Evolutionary conservation across 2,888 invertebrate genomes (phyloP).

Genomic region (Calliopum simillimum): DNA sequence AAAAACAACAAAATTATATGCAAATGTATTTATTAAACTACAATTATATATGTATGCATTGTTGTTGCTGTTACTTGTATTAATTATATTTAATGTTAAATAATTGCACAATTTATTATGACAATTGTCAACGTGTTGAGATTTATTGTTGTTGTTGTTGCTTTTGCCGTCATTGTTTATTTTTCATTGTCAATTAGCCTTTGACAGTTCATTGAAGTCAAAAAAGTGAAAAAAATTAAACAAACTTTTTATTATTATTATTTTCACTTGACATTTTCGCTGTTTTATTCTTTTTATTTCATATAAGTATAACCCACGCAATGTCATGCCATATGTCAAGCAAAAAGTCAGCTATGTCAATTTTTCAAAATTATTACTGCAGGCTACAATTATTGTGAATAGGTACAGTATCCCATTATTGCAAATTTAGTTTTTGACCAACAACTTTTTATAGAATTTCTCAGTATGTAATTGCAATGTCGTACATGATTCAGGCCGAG

Average conservation of each 20-base stretch:
- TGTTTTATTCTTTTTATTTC: not conserved
- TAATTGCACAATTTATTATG: constrained; percentile 34
- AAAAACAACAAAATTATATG: not conserved
- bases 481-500: constrained; percentile 33
- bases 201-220: constrained; percentile 5
- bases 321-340: not conserved
- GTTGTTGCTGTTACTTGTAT: constrained; percentile 47
- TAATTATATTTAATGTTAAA: constrained; percentile 49
- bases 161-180: constrained; percentile 37
- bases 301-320: not conserved
- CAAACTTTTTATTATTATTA: no score
- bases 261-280: no score
- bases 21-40: not conserved
- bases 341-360: not conserved
- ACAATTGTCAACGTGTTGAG: constrained; percentile 46
- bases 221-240: no score
- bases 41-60: not conserved
- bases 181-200: constrained; percentile 41
- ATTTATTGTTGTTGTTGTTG: constrained; percentile 38
- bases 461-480: constrained; percentile 31
- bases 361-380: not conserved
- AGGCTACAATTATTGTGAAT: not conserved
- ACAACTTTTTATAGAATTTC: not conserved
- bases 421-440: not conserved
- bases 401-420: not conserved